These are phyloP conservation scores for Penaeus monodon DNA, from an alignment of 2,888 invertebrate genomes.

Conservation along the genomic window DNA sequence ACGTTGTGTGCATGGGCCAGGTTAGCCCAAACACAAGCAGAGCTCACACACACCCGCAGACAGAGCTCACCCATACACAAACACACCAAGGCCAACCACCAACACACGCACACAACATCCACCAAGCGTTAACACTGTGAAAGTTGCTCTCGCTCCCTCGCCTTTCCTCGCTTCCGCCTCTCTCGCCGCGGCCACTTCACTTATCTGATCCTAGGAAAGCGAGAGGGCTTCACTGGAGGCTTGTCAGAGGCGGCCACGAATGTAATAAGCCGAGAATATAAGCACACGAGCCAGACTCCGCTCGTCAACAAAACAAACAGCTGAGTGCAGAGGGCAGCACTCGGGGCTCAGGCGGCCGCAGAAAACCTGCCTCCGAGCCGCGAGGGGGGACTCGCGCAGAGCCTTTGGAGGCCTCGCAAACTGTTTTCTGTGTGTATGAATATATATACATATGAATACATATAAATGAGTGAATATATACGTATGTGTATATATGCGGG, in stretches of 20 bases:
- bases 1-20: too few relatives aligned
- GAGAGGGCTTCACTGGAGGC: neutral
- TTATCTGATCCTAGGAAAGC: neutral
- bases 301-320: slow-evolving; percentile 17
- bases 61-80: too few relatives aligned
- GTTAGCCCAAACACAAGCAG: too few relatives aligned
- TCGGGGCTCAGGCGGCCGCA: neutral
- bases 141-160: neutral
- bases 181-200: neutral
- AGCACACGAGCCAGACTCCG: neutral
- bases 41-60: too few relatives aligned
- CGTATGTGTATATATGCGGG: too few relatives aligned
- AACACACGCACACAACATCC: slow-evolving; percentile 11
- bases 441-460: too few relatives aligned
- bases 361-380: neutral
- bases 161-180: too few relatives aligned
- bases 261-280: neutral
- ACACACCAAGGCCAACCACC: slow-evolving; percentile 11
- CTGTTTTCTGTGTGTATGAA: too few relatives aligned
- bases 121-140: slow-evolving; percentile 22
- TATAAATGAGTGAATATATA: too few relatives aligned
- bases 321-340: slow-evolving; percentile 26
- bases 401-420: too few relatives aligned
- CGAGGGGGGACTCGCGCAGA: too few relatives aligned
- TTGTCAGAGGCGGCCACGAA: too few relatives aligned